Evolutionary conservation across 2,797 vertebrate species (phyloP).

Genomic region (Atherinosoma microstoma): DNA sequence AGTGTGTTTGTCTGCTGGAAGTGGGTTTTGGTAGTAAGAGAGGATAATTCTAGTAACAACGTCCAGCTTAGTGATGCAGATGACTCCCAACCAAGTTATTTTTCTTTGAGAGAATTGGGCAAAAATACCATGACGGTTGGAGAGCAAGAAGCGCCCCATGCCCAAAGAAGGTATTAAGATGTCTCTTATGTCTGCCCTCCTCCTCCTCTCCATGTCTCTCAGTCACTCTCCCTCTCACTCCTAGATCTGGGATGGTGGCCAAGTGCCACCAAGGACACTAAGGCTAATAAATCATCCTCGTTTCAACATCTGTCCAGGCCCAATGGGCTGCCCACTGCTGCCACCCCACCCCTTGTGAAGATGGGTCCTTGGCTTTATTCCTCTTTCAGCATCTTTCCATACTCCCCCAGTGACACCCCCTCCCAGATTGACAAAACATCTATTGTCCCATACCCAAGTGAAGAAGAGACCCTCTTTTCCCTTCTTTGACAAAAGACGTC

Average conservation of each 20-base stretch:
- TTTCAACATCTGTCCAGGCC: slow-evolving; percentile 92
- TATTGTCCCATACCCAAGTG: slow-evolving; percentile 91
- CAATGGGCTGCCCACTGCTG: slow-evolving; percentile 83
- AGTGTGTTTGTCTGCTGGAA: slow-evolving; percentile 50
- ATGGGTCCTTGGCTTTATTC: slow-evolving; percentile 88
- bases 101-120: slow-evolving; percentile 80
- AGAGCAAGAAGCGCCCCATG: slow-evolving; percentile 79
- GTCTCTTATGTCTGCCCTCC: slow-evolving; percentile 75
- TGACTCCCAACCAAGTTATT: slow-evolving; percentile 82
- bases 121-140: slow-evolving; percentile 85
- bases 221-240: slow-evolving; percentile 70
- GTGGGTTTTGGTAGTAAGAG: slow-evolving; percentile 26
- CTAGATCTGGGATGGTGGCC: slow-evolving; percentile 92
- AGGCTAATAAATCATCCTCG: slow-evolving; percentile 94
- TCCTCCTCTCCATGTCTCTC: slow-evolving; percentile 71
- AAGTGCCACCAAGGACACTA: slow-evolving; percentile 93
- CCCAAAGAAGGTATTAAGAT: slow-evolving; percentile 86
- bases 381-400: slow-evolving; percentile 88
- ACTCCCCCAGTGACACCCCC: slow-evolving; percentile 79
- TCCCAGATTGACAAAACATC: slow-evolving; percentile 90
- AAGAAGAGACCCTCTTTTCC: slow-evolving; percentile 93
- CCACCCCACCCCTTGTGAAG: slow-evolving; percentile 83
- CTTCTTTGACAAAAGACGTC: slow-evolving; percentile 91
- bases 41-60: slow-evolving; percentile 72
- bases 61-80: slow-evolving; percentile 78